Base-by-base conservation (phyloP, 1,140 invertebrate species). In the Triops longicaudatus region DNA sequence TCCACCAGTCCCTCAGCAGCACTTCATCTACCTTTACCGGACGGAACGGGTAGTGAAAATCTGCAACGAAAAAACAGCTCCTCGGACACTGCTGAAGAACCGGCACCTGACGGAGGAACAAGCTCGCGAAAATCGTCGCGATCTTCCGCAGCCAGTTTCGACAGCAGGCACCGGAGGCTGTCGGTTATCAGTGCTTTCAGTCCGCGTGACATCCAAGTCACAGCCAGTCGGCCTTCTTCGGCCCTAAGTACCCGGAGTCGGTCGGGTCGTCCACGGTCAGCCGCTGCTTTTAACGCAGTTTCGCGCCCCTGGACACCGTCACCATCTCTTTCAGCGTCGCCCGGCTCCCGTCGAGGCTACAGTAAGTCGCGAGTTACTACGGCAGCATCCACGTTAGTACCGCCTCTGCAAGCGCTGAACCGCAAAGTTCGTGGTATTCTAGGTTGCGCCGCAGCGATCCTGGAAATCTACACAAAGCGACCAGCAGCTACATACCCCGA, bases 391-490 rank as follows among this genome's bases (percentile, higher is more conserved):
- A 28, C 78, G 4, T 42, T 78, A 71, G 78, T 77, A 2, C 42
- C 78, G 12, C 78, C 74, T 7, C 71, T 78, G 26, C 78, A 78
- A 14, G 78, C 78, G 9, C 78, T 78, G 28, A 78, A 78, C 72
- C 31, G 37, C 14, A 75, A 76, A 73, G 78, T 78, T 11, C 42
- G 74, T 12, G 72, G 43, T 26, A 76, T 78, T 26, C 11, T 78
- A 28, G 78, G 78, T 6, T 78, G 74, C 26, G 78, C 75, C 26
- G 72, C 72, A 11, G 50, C 76, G 12, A 76, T 78, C 37, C 42
- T 78, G n/a, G 78, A 78, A 26, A 42, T 75, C 26, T 78, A 78
- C 41, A 76, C 77, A 10, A 77, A 77, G 27, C 50, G 72, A 42
- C 74, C 41, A 3, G 42, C 74, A 43, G n/a, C 22, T n/a, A 17